Evolutionary conservation across 2,888 invertebrate species (phyloP).

Genomic region (Melanargia galathea): DNA sequence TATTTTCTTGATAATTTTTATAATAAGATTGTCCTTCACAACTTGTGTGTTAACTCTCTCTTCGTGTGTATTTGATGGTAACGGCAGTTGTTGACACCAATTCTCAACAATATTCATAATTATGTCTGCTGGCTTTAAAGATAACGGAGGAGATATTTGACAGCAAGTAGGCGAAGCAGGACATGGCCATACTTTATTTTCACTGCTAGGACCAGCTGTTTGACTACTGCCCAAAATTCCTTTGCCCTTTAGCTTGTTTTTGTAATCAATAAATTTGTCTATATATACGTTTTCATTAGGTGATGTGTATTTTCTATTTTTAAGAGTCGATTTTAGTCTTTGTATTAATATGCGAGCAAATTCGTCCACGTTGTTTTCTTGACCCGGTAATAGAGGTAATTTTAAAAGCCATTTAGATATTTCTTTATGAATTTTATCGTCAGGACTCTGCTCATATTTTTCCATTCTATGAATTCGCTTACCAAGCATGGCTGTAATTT

Average conservation of each 20-base stretch:
- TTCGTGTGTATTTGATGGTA: slow-evolving; percentile 43
- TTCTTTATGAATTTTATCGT: slow-evolving; percentile 55
- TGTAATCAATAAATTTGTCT: slow-evolving; percentile 9
- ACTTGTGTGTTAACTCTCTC: slow-evolving; percentile 43
- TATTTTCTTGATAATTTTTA: slow-evolving; percentile 59
- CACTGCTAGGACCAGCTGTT: slow-evolving; percentile 44
- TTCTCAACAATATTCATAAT: slow-evolving; percentile 54
- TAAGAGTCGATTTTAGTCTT: slow-evolving; percentile 50
- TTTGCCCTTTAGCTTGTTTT: slow-evolving; percentile 32
- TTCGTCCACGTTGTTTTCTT: slow-evolving; percentile 44
- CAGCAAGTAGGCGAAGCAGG: slow-evolving; percentile 33
- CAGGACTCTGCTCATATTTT: slow-evolving; percentile 44
- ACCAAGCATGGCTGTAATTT: slow-evolving; percentile 55
- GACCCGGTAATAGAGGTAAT: slow-evolving; percentile 50
- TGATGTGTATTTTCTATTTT: slow-evolving; percentile 49
- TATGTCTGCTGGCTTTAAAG: slow-evolving; percentile 53
- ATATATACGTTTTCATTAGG: slow-evolving; percentile 33
- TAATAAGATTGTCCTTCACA: slow-evolving; percentile 50
- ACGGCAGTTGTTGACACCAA: slow-evolving; percentile 60
- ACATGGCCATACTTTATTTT: background rate
- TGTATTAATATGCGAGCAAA: slow-evolving; percentile 49
- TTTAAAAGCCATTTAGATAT: slow-evolving; percentile 57
- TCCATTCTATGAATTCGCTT: slow-evolving; percentile 60
- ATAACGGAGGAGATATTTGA: slow-evolving; percentile 31
- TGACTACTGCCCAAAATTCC: slow-evolving; percentile 43